These are phyloP conservation scores for Poecilia velifera DNA, from an alignment of 2,797 vertebrate genomes.

Conservation along the genomic window DNA sequence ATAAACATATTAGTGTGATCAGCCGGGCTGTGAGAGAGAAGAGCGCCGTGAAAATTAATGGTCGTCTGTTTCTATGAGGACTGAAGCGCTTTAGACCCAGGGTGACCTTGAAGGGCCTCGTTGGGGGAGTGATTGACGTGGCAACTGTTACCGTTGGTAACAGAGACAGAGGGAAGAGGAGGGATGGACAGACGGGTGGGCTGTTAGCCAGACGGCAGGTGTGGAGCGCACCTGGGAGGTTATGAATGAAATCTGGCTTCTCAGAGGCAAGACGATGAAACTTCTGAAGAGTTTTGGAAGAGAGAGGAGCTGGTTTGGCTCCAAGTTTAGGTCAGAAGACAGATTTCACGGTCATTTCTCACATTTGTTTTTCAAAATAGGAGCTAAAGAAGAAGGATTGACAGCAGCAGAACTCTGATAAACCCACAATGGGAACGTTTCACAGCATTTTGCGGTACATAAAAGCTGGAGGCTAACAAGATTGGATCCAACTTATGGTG, in stretches of 20 bases:
- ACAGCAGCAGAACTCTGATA: neutral
- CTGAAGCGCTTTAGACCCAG: conserved; percentile 31
- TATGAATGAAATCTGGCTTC: conserved; percentile 35
- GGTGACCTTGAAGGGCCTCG: conserved; percentile 73
- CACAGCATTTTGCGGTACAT: neutral
- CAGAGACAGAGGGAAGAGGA: conserved; percentile 8
- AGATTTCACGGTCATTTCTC: neutral
- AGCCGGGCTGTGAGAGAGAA: conserved; percentile 49
- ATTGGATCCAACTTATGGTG: neutral
- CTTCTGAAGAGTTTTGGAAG: conserved; percentile 7
- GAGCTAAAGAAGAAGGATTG: neutral
- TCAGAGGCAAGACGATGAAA: conserved; percentile 13
- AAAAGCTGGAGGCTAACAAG: neutral
- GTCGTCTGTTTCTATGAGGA: conserved; percentile 52
- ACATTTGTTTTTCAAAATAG: neutral
- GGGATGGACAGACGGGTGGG: conserved; percentile 46
- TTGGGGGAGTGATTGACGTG: conserved; percentile 70
- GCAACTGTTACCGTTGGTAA: conserved; percentile 41
- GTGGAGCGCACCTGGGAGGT: conserved; percentile 45
- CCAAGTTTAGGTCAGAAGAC: neutral
- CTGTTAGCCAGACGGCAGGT: conserved; percentile 36
- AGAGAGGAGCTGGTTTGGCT: conserved; percentile 3
- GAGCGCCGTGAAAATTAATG: conserved; percentile 68
- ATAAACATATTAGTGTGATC: conserved; percentile 75
- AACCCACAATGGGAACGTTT: neutral